phyloP scores from a whole-genome alignment of 2,113 vertebrate genomes.

The Geococcyx californianus region DNA sequence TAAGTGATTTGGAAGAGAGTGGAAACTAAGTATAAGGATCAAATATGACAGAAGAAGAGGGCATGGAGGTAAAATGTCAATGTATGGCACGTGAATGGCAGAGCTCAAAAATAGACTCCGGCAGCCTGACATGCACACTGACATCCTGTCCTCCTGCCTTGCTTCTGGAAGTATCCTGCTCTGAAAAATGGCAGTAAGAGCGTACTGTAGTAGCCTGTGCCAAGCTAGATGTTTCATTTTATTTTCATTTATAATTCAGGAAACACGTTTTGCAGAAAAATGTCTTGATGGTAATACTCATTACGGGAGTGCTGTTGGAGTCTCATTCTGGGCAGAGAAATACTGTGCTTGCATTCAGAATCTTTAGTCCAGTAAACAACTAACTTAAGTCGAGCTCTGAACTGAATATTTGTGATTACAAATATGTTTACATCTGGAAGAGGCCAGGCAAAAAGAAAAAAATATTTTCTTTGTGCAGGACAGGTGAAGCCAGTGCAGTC shows the following conservation, averaged over 20 bases:
- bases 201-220: neutral
- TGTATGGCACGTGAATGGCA: neutral
- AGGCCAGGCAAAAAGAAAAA: slow-evolving; percentile 1
- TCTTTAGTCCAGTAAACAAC: neutral
- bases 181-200: slow-evolving; percentile 1
- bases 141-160: neutral
- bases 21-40: neutral
- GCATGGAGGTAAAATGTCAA: fast-evolving
- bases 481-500: neutral
- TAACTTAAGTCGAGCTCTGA: neutral
- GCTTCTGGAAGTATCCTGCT: neutral
- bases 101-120: neutral
- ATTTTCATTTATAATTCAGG: slow-evolving; percentile 54
- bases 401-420: slow-evolving; percentile 10
- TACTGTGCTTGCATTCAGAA: neutral
- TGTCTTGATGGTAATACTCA: neutral
- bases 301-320: neutral
- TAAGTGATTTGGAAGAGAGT: neutral
- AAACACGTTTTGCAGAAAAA: slow-evolving; percentile 8
- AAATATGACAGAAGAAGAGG: neutral
- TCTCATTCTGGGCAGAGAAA: slow-evolving; percentile 6
- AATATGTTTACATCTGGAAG: neutral
- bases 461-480: neutral
- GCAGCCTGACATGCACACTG: neutral
- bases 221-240: slow-evolving; percentile 39